Evolutionary conservation across 1,140 invertebrate species (phyloP).

Genomic region (Acromyrmex heyeri): DNA sequence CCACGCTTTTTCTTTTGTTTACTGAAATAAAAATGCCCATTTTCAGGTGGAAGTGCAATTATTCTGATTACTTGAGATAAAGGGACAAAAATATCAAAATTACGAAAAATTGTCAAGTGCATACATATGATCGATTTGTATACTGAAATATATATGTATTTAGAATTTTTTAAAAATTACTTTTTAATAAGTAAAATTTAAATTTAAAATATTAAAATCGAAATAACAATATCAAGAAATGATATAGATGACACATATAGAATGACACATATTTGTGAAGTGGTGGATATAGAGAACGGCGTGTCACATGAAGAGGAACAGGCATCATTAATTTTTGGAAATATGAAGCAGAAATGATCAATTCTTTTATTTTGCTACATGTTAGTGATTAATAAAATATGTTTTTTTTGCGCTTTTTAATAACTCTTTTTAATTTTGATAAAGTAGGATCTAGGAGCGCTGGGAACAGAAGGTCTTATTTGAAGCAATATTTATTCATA

Average conservation of each 20-base stretch:
- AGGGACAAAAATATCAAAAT: constrained; percentile 72
- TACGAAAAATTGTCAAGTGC: not conserved
- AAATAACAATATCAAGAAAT: constrained; percentile 25
- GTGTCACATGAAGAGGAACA: constrained; percentile 71
- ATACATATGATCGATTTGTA: not conserved
- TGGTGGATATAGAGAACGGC: constrained; percentile 81
- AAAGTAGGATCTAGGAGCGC: constrained; percentile 74
- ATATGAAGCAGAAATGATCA: constrained; percentile 69
- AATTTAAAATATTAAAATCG: not conserved
- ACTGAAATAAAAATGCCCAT: constrained; percentile 82
- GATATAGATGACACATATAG: not conserved
- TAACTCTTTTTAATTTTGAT: constrained; percentile 66
- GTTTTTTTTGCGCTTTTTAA: not conserved
- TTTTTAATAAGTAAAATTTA: not conserved
- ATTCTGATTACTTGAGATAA: constrained; percentile 46
- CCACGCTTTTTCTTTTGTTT: constrained; percentile 85
- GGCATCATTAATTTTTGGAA: constrained; percentile 47
- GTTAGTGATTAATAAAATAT: constrained; percentile 39
- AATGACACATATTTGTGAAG: constrained; percentile 50
- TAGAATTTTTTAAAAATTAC: not conserved
- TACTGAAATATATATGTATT: not conserved
- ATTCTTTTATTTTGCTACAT: constrained; percentile 73
- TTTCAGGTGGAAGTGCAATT: constrained; percentile 72
- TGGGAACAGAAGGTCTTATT: constrained; percentile 80
- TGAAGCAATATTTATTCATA: constrained; percentile 79